Base-by-base conservation (phyloP, 2,888 invertebrate species). In the Drosophila trichaetosa region DNA sequence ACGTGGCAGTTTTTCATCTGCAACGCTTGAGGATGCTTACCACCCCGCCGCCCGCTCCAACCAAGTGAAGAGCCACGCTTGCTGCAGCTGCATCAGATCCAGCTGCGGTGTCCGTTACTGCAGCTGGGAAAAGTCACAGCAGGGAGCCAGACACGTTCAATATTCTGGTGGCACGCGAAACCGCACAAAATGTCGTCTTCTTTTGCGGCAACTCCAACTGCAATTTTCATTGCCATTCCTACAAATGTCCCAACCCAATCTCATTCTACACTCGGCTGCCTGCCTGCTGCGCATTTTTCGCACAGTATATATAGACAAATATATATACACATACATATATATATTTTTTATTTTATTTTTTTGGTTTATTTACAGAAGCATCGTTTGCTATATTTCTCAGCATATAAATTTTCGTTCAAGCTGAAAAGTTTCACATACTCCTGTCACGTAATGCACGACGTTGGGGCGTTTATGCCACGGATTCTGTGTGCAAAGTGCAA, bases 361-460 rank as follows among this genome's bases (percentile, higher is more conserved):
- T 18, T 31, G 36, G 40, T 11, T n/a, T 53, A 62, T 64, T 57
- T 58, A 48, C 36, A 33, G 52, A 63, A 64, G 62, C 78, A 69
- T 57, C 67, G 54, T 21, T 65, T 49, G 69, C 63, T 69, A 64
- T 73, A 70, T 73, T 78, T 87, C 80, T 76, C 78, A 80, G 76
- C 83, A 75, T 88, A 85, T 85, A 85, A 80, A 88, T 85, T 86
- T 88, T 85, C 71, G 81, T 79, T 83, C 79, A 85, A 88, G 89
- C 76, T 85, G 81, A 86, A 85, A 85, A 85, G 83, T 88, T 85
- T 85, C 84, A 88, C 84, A 85, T 83, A 85, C 84, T 85, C 81
- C 79, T 76, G 87, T 85, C 84, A 85, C 84, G 84, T 85, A 88
- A 83, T 70, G 73, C 74, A 69, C 72, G 67, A 63, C 38, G 42